A percentile compares a stretch with the other conserved stretches of the same genome.
phyloP scores from a whole-genome alignment of 2,113 vertebrate genomes.

The Bucco capensis region DNA sequence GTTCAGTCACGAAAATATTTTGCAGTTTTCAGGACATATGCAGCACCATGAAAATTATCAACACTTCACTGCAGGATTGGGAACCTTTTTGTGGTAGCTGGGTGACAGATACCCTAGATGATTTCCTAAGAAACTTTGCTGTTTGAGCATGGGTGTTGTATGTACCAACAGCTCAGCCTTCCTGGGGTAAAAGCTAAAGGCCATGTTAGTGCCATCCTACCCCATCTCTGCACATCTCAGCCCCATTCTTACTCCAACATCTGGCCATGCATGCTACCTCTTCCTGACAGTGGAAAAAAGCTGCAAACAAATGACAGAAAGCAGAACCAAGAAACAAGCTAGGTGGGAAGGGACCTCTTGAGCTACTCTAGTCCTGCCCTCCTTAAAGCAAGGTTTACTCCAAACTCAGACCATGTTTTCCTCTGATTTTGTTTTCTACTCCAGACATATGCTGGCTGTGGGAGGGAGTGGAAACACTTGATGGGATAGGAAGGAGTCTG shows the following conservation, averaged over 20 bases:
- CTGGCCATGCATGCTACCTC: rapidly evolving
- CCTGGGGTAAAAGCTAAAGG: background rate
- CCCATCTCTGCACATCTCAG: background rate
- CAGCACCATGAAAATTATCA: background rate
- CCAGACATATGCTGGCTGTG: rapidly evolving
- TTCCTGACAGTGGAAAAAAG: background rate
- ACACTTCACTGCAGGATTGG: background rate
- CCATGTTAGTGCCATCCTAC: too few species aligned
- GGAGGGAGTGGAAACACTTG: background rate
- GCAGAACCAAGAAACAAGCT: background rate
- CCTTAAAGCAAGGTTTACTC: background rate
- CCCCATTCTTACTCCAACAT: background rate
- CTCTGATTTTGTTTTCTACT: background rate
- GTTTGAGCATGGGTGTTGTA: background rate
- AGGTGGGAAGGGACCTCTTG: background rate
- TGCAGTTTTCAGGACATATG: background rate
- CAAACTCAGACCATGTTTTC: background rate
- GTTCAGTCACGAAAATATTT: background rate
- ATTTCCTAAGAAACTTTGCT: background rate
- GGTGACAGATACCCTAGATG: too few species aligned
- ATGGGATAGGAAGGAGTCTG: background rate
- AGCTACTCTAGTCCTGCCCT: background rate
- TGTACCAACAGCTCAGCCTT: background rate
- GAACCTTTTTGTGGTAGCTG: background rate
- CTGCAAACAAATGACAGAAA: background rate